Base-by-base conservation (phyloP, 1,140 invertebrate genomes). In the Lethocerus indicus region DNA sequence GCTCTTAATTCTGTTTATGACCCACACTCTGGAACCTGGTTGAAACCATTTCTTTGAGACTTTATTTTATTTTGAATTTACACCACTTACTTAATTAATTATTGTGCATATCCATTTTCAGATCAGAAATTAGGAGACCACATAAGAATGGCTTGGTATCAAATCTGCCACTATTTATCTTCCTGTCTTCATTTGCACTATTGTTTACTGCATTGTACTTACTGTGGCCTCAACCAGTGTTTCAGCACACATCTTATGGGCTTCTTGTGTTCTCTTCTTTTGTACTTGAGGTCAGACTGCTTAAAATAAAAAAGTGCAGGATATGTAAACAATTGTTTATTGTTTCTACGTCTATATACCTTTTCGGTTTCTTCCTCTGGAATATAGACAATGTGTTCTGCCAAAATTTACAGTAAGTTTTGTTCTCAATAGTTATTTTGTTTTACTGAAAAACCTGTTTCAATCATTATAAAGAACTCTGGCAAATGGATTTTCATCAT, bases 361-460 rank as follows among this genome's bases (percentile, higher is more conserved):
- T 58, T 1, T 57, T 59, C 51, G 59, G 58, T n/a, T 60, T 60
- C 45, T 54, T 57, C 23, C 45, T 60, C 12, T 60, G 59, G 59
- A 58, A 56, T 45, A 51, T 60, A 9, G 59, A 60, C 40, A 60
- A 60, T 18, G 45, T 57, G 20, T 54, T 55, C 20, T 60, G 59
- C 43, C 42, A 49, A 27, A 51, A 54, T 41, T 44, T 60, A 20
- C 50, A 55, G 58, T 59, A 51, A 59, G 58, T 59, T 42, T 2
- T 14, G n/a, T n/a, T n/a, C n/a, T n/a, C 14, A 44, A 47, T 48
- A 20, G 9, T 47, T 25, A 16, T 49, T 16, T 48, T n/a, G n/a
- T n/a, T n/a, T n/a, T n/a, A n/a, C n/a, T n/a, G n/a, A n/a, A n/a
- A n/a, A n/a, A n/a, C n/a, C n/a, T n/a, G n/a, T n/a, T n/a, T n/a